A percentile compares a stretch with the other conserved stretches of the same genome.
These are phyloP conservation scores for Tridacna gigas DNA, from an alignment of 2,888 invertebrate genomes.

Conservation along the genomic window DNA sequence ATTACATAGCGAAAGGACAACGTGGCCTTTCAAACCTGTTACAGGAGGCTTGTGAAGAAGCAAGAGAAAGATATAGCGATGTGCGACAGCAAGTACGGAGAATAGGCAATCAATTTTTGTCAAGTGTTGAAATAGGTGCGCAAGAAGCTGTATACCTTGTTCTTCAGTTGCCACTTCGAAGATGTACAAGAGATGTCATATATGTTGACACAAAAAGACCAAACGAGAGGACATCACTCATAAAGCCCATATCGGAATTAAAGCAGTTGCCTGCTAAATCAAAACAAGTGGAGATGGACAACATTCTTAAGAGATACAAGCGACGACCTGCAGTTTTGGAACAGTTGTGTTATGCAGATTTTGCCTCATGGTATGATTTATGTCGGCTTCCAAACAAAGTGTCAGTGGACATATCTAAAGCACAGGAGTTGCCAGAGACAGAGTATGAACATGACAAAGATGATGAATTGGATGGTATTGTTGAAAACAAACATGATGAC, in stretches of 20 bases:
- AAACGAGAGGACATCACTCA: slow-evolving; percentile 68
- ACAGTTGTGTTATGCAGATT: slow-evolving; percentile 52
- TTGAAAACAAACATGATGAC: too few species aligned
- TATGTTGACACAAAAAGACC: slow-evolving; percentile 68
- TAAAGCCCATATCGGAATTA: slow-evolving; percentile 67
- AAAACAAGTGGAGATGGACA: slow-evolving; percentile 46
- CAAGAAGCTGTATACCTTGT: slow-evolving; percentile 68
- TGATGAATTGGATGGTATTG: too few species aligned
- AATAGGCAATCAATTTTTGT: slow-evolving; percentile 70
- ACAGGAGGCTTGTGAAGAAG: slow-evolving; percentile 40
- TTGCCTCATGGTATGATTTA: slow-evolving; percentile 53
- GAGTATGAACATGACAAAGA: too few species aligned
- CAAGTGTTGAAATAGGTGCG: slow-evolving; percentile 52
- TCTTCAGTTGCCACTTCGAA: slow-evolving; percentile 64
- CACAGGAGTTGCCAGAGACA: too few species aligned
- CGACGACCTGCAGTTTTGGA: slow-evolving; percentile 39
- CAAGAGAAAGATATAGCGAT: neutral
- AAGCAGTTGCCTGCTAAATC: slow-evolving; percentile 54
- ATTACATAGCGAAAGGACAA: slow-evolving; percentile 63
- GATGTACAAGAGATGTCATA: slow-evolving; percentile 42
- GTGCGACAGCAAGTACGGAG: slow-evolving; percentile 39
- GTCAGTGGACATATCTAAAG: too few species aligned
- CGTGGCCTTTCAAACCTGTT: slow-evolving; percentile 58
- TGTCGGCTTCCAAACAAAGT: too few species aligned
- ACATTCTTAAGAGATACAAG: slow-evolving; percentile 44